A percentile compares a stretch with the other conserved stretches of the same genome.
Conservation (phyloP, 2,888 invertebrate species). For the Glaucopsyche alexis region DNA sequence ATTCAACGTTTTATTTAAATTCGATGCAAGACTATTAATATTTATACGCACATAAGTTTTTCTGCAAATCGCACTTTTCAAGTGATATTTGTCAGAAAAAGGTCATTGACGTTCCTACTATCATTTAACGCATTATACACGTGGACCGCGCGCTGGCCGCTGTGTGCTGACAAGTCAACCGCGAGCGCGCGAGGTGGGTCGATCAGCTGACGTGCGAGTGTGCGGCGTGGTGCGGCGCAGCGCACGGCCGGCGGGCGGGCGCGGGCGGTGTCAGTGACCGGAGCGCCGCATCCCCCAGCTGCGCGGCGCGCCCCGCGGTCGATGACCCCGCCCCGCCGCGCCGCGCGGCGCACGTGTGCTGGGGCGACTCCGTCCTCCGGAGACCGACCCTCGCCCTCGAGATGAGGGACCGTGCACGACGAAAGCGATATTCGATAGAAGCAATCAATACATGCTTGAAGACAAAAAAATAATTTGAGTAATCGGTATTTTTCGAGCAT, state of each 20-base stretch:
- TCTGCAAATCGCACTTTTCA: too few species aligned
- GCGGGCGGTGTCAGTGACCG: slow-evolving; percentile 23
- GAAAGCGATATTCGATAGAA: not conserved
- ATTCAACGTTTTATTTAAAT: too few species aligned
- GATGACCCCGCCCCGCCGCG: slow-evolving; percentile 42
- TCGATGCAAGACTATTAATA: too few species aligned
- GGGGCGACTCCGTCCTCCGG: slow-evolving; percentile 32
- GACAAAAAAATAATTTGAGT: not conserved
- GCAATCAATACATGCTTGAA: not conserved
- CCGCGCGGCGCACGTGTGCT: slow-evolving; percentile 39
- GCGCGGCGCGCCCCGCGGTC: slow-evolving; percentile 43
- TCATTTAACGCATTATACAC: too few species aligned
- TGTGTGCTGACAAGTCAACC: not conserved
- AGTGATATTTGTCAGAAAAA: too few species aligned
- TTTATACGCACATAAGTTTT: too few species aligned
- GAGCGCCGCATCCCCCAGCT: slow-evolving; percentile 39
- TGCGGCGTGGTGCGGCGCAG: too few species aligned
- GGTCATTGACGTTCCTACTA: too few species aligned
- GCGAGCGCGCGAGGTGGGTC: not conserved
- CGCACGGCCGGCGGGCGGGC: slow-evolving; percentile 30
- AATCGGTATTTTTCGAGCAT: not conserved
- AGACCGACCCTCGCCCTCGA: slow-evolving; percentile 1
- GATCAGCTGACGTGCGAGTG: slow-evolving; percentile 28
- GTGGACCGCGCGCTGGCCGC: too few species aligned
- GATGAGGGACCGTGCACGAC: slow-evolving; percentile 1